Conservation (phyloP, 2,113 vertebrate genomes). For the Leptobrachium ailaonicum region DNA sequence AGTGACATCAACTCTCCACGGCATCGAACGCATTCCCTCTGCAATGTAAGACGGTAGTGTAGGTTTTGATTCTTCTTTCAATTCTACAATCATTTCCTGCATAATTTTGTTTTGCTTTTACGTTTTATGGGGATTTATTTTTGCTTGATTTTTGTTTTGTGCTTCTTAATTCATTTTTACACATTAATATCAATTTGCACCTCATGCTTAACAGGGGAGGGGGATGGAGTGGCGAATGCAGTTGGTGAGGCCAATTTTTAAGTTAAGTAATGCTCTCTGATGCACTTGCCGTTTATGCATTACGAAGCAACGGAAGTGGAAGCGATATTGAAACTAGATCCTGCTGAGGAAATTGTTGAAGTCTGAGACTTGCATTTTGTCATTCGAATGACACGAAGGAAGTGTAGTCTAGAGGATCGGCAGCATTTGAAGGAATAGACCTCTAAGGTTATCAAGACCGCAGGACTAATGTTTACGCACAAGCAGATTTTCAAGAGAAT, state of each 20-base stretch:
- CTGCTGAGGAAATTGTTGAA: not conserved
- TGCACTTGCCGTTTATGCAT: not conserved
- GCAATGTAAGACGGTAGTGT: slow-evolving; percentile 87
- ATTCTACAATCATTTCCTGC: not conserved
- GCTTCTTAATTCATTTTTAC: not conserved
- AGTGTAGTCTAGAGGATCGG: slow-evolving; percentile 3
- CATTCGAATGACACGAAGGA: too few species aligned
- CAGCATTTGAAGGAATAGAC: not conserved
- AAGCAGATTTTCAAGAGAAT: not conserved
- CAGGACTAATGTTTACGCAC: not conserved
- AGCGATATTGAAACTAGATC: not conserved
- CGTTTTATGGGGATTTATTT: not conserved
- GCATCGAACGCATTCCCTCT: slow-evolving; percentile 97
- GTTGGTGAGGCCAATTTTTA: not conserved
- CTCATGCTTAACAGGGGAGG: slow-evolving; percentile 7
- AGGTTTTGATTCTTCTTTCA: slow-evolving; percentile 34
- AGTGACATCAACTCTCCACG: slow-evolving; percentile 97
- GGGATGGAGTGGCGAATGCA: not conserved
- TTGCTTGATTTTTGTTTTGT: not conserved
- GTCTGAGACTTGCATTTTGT: not conserved
- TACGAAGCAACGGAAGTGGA: slow-evolving; percentile 7
- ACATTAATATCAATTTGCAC: slow-evolving; percentile 17
- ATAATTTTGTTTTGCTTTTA: slow-evolving; percentile 74
- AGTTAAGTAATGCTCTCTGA: slow-evolving; percentile 5
- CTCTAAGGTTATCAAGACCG: not conserved